These are phyloP conservation scores for Seira ritae DNA, from an alignment of 2,888 invertebrate genomes.

Conservation along the genomic window DNA sequence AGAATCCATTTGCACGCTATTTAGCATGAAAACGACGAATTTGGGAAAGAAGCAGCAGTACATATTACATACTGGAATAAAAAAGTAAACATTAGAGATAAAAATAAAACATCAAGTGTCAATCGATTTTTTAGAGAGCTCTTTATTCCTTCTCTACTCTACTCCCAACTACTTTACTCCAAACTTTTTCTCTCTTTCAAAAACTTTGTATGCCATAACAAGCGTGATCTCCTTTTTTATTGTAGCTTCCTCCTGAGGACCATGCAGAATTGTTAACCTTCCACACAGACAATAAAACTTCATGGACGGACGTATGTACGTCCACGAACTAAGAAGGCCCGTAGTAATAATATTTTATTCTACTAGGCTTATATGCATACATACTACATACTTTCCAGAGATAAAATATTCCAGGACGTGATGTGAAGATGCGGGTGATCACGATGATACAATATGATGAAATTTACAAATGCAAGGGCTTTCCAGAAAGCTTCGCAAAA, in stretches of 20 bases:
- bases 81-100: conserved; percentile 65
- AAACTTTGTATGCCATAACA: background rate
- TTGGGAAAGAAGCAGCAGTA: too few relatives aligned
- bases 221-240: background rate
- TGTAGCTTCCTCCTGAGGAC: background rate
- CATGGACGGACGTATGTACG: background rate
- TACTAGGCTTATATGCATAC: background rate
- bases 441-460: background rate
- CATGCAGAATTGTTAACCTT: background rate
- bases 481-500: background rate
- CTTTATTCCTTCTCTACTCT: background rate
- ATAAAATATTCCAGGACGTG: background rate
- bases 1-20: conserved; percentile 26
- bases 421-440: too few relatives aligned
- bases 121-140: background rate
- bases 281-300: background rate
- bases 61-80: too few relatives aligned
- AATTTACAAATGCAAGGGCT: background rate
- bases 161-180: background rate
- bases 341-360: too few relatives aligned
- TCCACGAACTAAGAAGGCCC: too few relatives aligned
- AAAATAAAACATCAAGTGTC: background rate
- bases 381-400: background rate
- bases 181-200: background rate
- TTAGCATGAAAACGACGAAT: background rate